These are phyloP conservation scores for Onychomys arenicola DNA, from an alignment of 2,797 vertebrate genomes.

Conservation along the genomic window DNA sequence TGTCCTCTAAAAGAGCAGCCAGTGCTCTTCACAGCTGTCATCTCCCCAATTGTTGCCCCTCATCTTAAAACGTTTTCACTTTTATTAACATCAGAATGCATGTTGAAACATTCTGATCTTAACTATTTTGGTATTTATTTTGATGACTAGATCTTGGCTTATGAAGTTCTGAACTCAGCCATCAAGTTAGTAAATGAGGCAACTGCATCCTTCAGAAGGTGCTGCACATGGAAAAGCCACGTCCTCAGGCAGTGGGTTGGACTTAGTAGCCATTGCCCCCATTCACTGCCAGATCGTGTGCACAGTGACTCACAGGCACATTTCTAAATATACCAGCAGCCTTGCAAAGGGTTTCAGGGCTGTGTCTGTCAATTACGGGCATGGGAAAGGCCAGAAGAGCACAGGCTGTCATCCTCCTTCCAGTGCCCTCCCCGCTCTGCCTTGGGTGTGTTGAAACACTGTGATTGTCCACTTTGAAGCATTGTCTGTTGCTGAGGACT, in stretches of 20 bases:
- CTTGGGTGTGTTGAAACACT: constrained; percentile 74
- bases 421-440: neutral
- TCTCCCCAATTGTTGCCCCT: neutral
- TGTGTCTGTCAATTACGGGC: constrained; percentile 66
- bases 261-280: neutral
- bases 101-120: constrained; percentile 50
- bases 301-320: constrained; percentile 73
- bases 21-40: neutral
- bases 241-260: neutral
- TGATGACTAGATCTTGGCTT: neutral
- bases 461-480: constrained; percentile 66
- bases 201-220: constrained; percentile 25
- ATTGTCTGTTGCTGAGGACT: constrained; percentile 68
- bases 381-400: constrained; percentile 80
- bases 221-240: neutral
- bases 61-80: neutral
- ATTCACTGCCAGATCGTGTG: constrained; percentile 38
- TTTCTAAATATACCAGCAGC: constrained; percentile 78
- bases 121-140: constrained; percentile 23
- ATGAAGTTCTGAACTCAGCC: neutral
- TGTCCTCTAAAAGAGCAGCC: neutral
- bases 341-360: constrained; percentile 45
- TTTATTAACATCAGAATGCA: constrained; percentile 13
- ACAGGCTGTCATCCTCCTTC: constrained; percentile 69
- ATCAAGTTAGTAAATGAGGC: constrained; percentile 20